A percentile compares a stretch with the other conserved stretches of the same genome.
These are phyloP conservation scores for Pangasianodon gigas DNA, from an alignment of 2,113 vertebrate genomes.

Conservation along the genomic window DNA sequence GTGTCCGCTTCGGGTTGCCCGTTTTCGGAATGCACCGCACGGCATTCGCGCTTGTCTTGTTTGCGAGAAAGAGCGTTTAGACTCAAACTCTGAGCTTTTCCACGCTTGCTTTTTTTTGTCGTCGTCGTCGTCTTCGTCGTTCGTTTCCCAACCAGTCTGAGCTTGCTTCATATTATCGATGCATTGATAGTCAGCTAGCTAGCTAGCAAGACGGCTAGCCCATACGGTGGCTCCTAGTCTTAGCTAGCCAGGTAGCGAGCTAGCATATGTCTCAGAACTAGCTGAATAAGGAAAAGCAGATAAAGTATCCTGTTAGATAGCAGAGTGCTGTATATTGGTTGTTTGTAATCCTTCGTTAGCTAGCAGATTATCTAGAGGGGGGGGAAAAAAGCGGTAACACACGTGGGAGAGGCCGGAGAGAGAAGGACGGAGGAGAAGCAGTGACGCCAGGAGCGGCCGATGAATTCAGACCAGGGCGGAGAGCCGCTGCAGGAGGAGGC, in stretches of 20 bases:
- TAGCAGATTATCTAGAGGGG: neutral
- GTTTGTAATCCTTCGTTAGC: constrained; percentile 9
- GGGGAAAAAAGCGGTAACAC: constrained; percentile 48
- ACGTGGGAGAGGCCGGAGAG: constrained; percentile 68
- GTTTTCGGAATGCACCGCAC: constrained; percentile 67
- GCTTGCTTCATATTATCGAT: constrained; percentile 58
- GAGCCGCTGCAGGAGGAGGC: constrained; percentile 81
- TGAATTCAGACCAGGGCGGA: constrained; percentile 82
- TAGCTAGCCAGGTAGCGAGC: constrained; percentile 54
- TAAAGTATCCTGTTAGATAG: constrained; percentile 51
- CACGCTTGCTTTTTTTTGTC: neutral
- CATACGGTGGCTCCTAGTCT: constrained; percentile 30
- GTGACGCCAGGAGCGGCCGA: constrained; percentile 79
- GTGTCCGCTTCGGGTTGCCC: constrained; percentile 76
- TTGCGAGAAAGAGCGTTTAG: constrained; percentile 49
- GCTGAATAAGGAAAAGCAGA: neutral
- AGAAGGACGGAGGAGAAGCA: constrained; percentile 71
- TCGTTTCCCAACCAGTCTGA: constrained; percentile 4
- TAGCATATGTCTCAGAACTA: constrained; percentile 36
- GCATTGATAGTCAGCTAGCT: constrained; percentile 67
- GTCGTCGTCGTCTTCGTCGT: constrained; percentile 14
- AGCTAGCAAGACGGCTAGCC: constrained; percentile 63
- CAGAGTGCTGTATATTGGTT: constrained; percentile 41
- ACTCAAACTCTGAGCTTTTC: constrained; percentile 52
- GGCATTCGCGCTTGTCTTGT: constrained; percentile 50